phyloP scores from a whole-genome alignment of 2,888 invertebrate genomes.

The Eledona agricola region DNA sequence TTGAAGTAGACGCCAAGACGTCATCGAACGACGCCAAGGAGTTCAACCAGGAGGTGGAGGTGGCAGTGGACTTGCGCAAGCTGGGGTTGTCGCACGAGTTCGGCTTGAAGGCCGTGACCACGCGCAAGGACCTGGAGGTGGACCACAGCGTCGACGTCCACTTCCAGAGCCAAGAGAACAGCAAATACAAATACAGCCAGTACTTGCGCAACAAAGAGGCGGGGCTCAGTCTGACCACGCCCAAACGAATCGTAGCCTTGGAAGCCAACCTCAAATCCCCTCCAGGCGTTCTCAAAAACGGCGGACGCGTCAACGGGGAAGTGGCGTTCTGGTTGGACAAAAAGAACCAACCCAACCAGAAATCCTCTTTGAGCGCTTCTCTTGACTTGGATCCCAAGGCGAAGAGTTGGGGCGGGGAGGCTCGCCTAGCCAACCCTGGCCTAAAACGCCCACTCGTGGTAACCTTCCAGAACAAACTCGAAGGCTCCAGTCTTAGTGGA shows the following conservation, averaged over 20 bases:
- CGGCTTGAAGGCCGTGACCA: conserved; percentile 73
- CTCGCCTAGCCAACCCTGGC: conserved; percentile 74
- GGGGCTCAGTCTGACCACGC: conserved; percentile 72
- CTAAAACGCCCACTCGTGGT: conserved; percentile 65
- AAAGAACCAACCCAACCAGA: conserved; percentile 74
- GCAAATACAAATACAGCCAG: conserved; percentile 75
- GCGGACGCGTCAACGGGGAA: conserved; percentile 71
- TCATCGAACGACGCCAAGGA: conserved; percentile 62
- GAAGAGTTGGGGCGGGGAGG: conserved; percentile 65
- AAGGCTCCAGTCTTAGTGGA: too few species aligned
- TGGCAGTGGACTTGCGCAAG: conserved; percentile 76
- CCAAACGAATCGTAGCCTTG: conserved; percentile 72
- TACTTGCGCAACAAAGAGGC: conserved; percentile 72
- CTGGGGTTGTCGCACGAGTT: conserved; percentile 79
- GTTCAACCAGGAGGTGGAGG: conserved; percentile 70
- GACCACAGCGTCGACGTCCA: conserved; percentile 78
- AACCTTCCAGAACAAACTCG: too few species aligned
- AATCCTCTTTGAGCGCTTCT: conserved; percentile 67
- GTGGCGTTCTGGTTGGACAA: conserved; percentile 75
- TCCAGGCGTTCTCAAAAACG: conserved; percentile 48
- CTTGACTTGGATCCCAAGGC: conserved; percentile 66
- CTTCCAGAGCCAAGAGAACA: conserved; percentile 73
- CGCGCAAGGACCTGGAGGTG: conserved; percentile 67
- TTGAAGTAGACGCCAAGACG: conserved; percentile 72
- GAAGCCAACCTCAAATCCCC: conserved; percentile 62